phyloP scores from a whole-genome alignment of 2,113 vertebrate genomes.

The Turdus rufiventris region DNA sequence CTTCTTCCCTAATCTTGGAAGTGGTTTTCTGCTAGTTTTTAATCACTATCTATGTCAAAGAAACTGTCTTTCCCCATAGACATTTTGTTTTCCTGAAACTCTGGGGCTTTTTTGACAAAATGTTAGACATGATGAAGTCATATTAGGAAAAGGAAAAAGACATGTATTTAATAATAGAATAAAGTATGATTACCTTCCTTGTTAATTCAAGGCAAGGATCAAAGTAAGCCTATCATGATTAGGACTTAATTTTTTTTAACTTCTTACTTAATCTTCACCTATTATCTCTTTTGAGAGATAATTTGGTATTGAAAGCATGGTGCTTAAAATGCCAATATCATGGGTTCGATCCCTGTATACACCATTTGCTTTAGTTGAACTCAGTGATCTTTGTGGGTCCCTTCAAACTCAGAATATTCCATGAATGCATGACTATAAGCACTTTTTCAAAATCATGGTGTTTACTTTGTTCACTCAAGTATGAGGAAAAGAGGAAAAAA shows the following conservation, averaged over 20 bases:
- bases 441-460: not conserved
- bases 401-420: not conserved
- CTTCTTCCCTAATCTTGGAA: not conserved
- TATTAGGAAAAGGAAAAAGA: not conserved
- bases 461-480: not conserved
- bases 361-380: not conserved
- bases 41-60: not conserved
- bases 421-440: not conserved
- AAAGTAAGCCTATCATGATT: not conserved
- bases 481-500: not conserved
- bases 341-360: not conserved
- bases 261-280: not conserved
- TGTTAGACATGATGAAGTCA: not conserved
- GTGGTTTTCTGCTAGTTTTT: not conserved
- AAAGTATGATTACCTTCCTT: not conserved
- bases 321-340: not conserved
- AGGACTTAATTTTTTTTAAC: not conserved
- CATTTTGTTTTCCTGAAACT: not conserved
- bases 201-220: not conserved
- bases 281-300: not conserved
- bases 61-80: not conserved
- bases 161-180: not conserved
- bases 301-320: not conserved
- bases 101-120: not conserved
- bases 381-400: not conserved